Evolutionary conservation across 2,888 invertebrate species (phyloP), one percentile per base, ranked within the genome.

Genomic region (Endomychus coccineus): DNA sequence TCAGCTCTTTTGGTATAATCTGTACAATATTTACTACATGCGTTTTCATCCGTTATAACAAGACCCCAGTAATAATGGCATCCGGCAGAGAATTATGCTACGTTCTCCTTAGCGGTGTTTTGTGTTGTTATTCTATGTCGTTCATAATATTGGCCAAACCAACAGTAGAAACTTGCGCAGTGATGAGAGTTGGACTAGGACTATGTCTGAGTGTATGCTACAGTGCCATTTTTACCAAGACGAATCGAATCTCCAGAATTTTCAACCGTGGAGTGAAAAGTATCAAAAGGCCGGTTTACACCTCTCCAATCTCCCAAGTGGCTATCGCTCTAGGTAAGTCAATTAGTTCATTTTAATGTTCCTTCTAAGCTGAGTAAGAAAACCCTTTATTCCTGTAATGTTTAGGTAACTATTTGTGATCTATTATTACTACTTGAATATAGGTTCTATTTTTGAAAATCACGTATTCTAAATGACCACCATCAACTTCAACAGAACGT

Each of bases 1-100:
- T 80, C 54, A 71, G 78, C 9, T 62, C 72, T 1, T 58, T 75
- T 27, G 81, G 82, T 4, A 74, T 81, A 33, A 55, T 77, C 24
- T 66, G 69, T 45, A 77, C 79, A 2, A 55, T 74, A 23, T 75
- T 78, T 55, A 77, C 78, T 2, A 66, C 74, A n/a, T 67, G 69
- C 27, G 75, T 80, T 4, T 82, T 83, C 59, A 67, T 81, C 27
- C 69, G 72, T 54, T 71, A 54, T 31, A 45, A 40, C 21, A 66
- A 67, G 29, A 83, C 83, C 0, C 83, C 83, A 0, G 71, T 84
- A 19, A 82, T 84, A 42, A 83, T 83, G 74, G 85, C 85, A 2
- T 82, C 82, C 0, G 84, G 84, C 1, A 68, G 84, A 7, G 85
- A 85, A 55, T 66, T 86, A 5, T 84, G 84, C 61, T 84, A 83